Evolutionary conservation across 2,113 vertebrate genomes (phyloP).

Genomic region (Saguinus imperator): DNA sequence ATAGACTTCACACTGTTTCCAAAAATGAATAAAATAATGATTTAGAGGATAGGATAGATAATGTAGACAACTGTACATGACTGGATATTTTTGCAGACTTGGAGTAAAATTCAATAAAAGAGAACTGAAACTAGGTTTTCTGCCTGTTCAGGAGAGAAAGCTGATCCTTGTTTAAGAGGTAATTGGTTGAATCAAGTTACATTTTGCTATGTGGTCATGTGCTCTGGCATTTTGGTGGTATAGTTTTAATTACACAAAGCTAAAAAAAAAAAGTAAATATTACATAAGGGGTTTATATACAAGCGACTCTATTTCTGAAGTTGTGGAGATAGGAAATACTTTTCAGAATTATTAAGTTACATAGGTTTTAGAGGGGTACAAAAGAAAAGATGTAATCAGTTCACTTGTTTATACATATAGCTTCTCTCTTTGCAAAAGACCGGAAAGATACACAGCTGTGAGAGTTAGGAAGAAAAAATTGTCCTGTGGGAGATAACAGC

Average conservation of each 20-base stretch:
- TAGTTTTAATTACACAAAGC: neutral
- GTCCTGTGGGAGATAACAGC: constrained; percentile 44
- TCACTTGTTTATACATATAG: constrained; percentile 16
- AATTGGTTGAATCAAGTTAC: neutral
- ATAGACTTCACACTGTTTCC: neutral
- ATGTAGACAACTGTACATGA: neutral
- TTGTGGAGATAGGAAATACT: neutral
- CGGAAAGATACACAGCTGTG: neutral
- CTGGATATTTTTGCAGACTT: neutral
- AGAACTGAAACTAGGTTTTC: neutral
- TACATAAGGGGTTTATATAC: neutral
- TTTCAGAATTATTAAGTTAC: neutral
- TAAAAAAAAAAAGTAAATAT: neutral
- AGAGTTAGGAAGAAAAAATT: constrained; percentile 14
- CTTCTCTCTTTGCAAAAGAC: constrained; percentile 27
- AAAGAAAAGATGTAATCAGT: neutral
- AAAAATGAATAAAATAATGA: neutral
- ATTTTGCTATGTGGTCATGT: neutral
- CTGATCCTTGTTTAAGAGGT: neutral
- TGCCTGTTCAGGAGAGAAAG: neutral
- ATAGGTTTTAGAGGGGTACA: neutral
- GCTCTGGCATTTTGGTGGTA: too few relatives aligned
- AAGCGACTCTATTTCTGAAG: neutral
- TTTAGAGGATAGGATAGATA: neutral
- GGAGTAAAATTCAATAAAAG: neutral